phyloP scores from a whole-genome alignment of 2,888 invertebrate genomes.

The Byasa hedistus region DNA sequence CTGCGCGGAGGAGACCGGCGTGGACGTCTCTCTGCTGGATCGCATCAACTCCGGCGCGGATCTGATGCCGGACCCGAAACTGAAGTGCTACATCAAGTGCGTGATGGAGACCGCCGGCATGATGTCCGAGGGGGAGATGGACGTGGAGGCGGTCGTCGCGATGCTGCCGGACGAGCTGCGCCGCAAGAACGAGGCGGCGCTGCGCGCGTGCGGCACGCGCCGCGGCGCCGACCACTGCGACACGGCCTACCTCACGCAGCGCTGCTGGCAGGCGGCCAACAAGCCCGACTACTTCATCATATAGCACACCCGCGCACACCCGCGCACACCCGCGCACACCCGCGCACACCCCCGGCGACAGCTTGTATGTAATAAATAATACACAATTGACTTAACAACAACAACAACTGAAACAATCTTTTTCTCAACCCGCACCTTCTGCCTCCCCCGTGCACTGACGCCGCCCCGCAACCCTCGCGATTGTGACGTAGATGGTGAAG shows the following conservation, averaged over 20 bases:
- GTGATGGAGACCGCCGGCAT: slow-evolving; percentile 72
- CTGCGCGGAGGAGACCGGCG: slow-evolving; percentile 62
- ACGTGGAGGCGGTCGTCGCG: slow-evolving; percentile 63
- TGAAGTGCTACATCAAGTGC: slow-evolving; percentile 72
- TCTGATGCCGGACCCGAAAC: slow-evolving; percentile 51
- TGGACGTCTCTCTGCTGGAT: slow-evolving; percentile 52
- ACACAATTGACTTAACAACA: too few species aligned
- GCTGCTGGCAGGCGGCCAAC: slow-evolving; percentile 66
- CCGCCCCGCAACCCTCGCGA: too few species aligned
- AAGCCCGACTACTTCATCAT: slow-evolving; percentile 62
- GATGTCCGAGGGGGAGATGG: slow-evolving; percentile 60
- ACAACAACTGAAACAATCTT: too few species aligned
- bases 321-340: neutral
- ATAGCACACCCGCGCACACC: slow-evolving; percentile 37
- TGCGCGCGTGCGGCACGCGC: slow-evolving; percentile 59
- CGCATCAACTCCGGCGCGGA: slow-evolving; percentile 58
- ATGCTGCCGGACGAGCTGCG: slow-evolving; percentile 58
- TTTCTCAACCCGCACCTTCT: too few species aligned
- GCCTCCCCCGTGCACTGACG: too few species aligned
- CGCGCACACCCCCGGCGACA: too few species aligned
- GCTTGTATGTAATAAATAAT: too few species aligned
- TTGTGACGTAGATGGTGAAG: too few species aligned
- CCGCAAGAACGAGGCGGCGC: slow-evolving; percentile 42
- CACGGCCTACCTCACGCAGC: slow-evolving; percentile 64
- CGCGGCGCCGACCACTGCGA: slow-evolving; percentile 66